These are phyloP conservation scores for Megaceryle alcyon DNA, from an alignment of 2,797 vertebrate genomes.

Conservation along the genomic window DNA sequence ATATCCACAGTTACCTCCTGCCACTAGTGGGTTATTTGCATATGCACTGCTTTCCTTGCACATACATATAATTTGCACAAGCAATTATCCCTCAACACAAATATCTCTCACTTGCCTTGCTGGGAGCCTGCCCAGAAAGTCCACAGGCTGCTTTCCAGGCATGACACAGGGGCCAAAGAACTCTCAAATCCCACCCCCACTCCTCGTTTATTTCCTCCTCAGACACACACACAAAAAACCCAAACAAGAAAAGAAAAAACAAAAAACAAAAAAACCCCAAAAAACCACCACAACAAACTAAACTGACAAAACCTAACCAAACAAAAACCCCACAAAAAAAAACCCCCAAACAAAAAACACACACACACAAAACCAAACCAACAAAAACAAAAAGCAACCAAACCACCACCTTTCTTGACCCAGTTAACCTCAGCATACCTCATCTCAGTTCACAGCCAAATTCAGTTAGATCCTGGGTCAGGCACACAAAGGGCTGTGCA, in stretches of 20 bases:
- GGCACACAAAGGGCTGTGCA: not conserved
- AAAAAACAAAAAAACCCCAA: too few relatives aligned
- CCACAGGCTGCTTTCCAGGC: not conserved
- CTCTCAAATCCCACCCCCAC: not conserved
- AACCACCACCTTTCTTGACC: not conserved
- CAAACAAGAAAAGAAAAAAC: too few relatives aligned
- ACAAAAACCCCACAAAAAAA: too few relatives aligned
- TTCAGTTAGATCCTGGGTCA: accelerated
- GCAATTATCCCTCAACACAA: not conserved
- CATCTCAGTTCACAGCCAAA: not conserved
- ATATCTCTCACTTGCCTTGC: not conserved
- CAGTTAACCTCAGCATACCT: not conserved
- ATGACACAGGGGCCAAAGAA: too few relatives aligned
- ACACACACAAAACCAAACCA: too few relatives aligned
- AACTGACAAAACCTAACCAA: too few relatives aligned
- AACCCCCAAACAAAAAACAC: too few relatives aligned
- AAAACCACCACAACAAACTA: too few relatives aligned
- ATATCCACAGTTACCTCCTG: not conserved
- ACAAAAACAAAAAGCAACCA: too few relatives aligned
- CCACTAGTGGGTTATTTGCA: not conserved
- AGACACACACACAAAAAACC: too few relatives aligned
- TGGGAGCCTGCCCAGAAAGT: not conserved
- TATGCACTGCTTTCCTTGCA: too few relatives aligned
- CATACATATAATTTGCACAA: accelerated
- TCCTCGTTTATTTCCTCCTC: not conserved